Base-by-base conservation (phyloP, 1,140 invertebrate genomes). In the Macrobrachium rosenbergii region DNA sequence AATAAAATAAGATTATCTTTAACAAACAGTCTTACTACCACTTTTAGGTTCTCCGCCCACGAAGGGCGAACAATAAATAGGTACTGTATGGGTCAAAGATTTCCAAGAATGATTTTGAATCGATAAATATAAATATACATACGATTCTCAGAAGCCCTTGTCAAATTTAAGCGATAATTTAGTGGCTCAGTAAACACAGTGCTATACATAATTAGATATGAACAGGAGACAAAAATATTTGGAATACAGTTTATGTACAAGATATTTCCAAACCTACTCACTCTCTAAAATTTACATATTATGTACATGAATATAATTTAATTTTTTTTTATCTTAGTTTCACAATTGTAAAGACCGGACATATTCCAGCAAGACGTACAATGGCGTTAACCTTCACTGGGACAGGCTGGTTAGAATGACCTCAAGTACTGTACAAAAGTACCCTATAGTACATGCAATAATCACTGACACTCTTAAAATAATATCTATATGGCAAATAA, bases 181-280 rank as follows among this genome's bases (percentile, higher is more conserved):
- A 64, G 37, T 81, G 63, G 63, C 78, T 64, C 63, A 64, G 37
- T 77, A n/a, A 77, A 77, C 75, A 77, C 75, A 81, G 78, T 81
- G 78, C 78, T 81, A 81, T 81, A 81, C 78, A 81, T 81, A 64
- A 67, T 67, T 81, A 63, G 59, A 60, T 81, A 64, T 81, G 60
- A 81, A 81, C 78, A 81, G 28, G 78, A 81, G 62, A 81, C 77
- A 28, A 81, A 64, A 81, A 81, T 63, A 67, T 81, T 59, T 81
- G 63, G 78, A 81, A 81, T 81, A 81, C 78, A 81, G 45, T 81
- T 52, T 52, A 81, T 81, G 64, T 81, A 81, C 78, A 81, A 37
- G 78, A 63, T 81, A 81, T 81, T 64, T 81, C 62, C 78, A 81
- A 81, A 81, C 63, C 63, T 81, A 81, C 78, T 81, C 62, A 81